phyloP scores from a whole-genome alignment of 92 coral and sea anemone species.

The Desmophyllum pertusum region DNA sequence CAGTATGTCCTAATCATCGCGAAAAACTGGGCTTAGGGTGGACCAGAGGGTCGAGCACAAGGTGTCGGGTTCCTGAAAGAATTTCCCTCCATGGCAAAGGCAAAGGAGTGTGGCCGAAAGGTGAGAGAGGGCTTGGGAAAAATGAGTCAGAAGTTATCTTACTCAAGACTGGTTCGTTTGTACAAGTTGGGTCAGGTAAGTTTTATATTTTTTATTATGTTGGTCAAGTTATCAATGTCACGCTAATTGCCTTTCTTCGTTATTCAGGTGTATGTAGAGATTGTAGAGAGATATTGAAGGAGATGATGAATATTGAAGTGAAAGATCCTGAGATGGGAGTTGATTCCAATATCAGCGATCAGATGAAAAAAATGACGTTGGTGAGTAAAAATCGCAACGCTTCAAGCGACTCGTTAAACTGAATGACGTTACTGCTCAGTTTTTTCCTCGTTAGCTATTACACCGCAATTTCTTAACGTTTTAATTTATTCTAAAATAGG shows the following conservation, averaged over 20 bases:
- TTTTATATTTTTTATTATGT: not conserved
- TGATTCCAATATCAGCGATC: not conserved
- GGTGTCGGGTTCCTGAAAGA: conserved; percentile 50
- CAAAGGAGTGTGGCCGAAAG: conserved; percentile 57
- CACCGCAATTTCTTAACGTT: too few species aligned
- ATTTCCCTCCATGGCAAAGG: conserved; percentile 51
- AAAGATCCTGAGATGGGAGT: not conserved
- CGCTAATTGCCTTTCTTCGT: not conserved
- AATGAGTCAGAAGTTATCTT: conserved; percentile 33
- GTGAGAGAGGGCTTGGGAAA: conserved; percentile 55
- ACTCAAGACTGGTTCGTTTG: conserved; percentile 56
- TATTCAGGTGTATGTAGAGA: conserved; percentile 39
- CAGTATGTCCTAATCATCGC: conserved; percentile 68
- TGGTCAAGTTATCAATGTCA: not conserved
- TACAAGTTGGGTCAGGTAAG: conserved; percentile 68
- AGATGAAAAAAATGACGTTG: not conserved
- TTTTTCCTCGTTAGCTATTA: not conserved
- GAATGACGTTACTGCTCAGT: not conserved
- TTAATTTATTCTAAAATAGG: too few species aligned
- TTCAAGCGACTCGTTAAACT: not conserved
- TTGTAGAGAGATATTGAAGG: conserved; percentile 20
- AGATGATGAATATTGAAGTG: not conserved
- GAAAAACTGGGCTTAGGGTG: conserved; percentile 64
- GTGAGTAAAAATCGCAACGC: not conserved
- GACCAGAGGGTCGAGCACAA: conserved; percentile 57